Percentiles rank a stretch among this genome's conserved stretches.
Conservation (phyloP, 2,888 invertebrate species). For the Zootermopsis nevadensis region DNA sequence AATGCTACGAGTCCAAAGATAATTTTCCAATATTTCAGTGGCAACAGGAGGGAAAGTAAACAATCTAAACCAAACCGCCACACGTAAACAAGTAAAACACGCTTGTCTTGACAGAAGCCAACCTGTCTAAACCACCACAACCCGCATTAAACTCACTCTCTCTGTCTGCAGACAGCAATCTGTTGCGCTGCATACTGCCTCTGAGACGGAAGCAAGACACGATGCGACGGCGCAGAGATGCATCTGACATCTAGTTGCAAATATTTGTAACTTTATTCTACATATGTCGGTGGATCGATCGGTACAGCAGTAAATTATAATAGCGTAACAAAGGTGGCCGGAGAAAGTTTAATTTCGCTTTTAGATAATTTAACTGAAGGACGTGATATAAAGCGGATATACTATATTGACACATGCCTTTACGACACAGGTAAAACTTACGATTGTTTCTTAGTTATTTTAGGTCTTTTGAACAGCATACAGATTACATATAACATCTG, state of each 20-base stretch:
- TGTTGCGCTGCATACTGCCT: conserved; percentile 22
- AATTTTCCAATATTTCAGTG: neutral
- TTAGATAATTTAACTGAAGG: too few relatives aligned
- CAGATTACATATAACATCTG: too few relatives aligned
- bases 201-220: neutral
- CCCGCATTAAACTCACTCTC: neutral
- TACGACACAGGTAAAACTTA: too few relatives aligned
- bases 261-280: neutral
- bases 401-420: too few relatives aligned
- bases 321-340: too few relatives aligned
- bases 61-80: conserved; percentile 27
- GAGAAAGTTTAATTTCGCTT: too few relatives aligned
- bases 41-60: neutral
- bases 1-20: neutral
- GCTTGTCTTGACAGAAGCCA: conserved; percentile 12
- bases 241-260: neutral
- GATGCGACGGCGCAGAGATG: neutral
- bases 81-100: conserved; percentile 31
- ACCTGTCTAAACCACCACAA: neutral
- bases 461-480: too few relatives aligned
- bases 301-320: neutral
- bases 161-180: conserved; percentile 19
- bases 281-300: neutral
- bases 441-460: too few relatives aligned
- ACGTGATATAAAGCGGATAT: too few relatives aligned